phyloP scores from a whole-genome alignment of 2,113 vertebrate species.

The Hymenochirus boettgeri region DNA sequence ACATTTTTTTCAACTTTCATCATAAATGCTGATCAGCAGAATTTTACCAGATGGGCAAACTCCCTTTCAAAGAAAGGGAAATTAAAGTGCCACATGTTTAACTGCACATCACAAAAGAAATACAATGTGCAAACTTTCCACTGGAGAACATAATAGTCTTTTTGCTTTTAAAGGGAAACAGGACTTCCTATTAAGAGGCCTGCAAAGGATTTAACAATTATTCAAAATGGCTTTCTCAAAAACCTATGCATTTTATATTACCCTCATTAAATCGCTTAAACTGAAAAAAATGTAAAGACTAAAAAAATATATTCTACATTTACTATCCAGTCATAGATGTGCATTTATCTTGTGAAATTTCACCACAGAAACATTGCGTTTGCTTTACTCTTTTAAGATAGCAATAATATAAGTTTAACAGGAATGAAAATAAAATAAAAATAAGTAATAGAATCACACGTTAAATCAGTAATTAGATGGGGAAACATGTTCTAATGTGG shows the following conservation, averaged over 20 bases:
- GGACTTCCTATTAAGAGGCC: conserved; percentile 55
- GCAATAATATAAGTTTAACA: too few species aligned
- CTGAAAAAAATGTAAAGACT: conserved; percentile 47
- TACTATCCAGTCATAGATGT: conserved; percentile 43
- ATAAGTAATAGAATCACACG: conserved; percentile 39
- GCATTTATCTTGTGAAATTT: conserved; percentile 11
- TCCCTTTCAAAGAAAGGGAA: conserved; percentile 58
- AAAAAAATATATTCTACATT: conserved; percentile 48
- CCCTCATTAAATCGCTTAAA: conserved; percentile 59
- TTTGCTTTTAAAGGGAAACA: conserved; percentile 63
- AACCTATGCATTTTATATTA: conserved; percentile 52
- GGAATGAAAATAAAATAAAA: conserved; percentile 3
- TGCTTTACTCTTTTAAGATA: too few species aligned
- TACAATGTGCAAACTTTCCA: conserved; percentile 57
- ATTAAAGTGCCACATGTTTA: conserved; percentile 58
- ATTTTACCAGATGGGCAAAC: conserved; percentile 57
- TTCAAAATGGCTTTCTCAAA: conserved; percentile 48
- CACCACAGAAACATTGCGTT: too few species aligned
- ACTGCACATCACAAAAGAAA: conserved; percentile 57
- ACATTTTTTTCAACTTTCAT: conserved; percentile 52
- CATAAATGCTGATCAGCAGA: conserved; percentile 58
- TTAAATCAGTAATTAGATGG: conserved; percentile 51
- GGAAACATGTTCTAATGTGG: conserved; percentile 44
- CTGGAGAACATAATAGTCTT: conserved; percentile 57
- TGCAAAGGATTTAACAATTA: conserved; percentile 57